Percentiles rank a stretch among this genome's conserved stretches.
These are phyloP conservation scores for Trematocara macrostoma DNA, from an alignment of 2,113 vertebrate species.

Conservation along the genomic window DNA sequence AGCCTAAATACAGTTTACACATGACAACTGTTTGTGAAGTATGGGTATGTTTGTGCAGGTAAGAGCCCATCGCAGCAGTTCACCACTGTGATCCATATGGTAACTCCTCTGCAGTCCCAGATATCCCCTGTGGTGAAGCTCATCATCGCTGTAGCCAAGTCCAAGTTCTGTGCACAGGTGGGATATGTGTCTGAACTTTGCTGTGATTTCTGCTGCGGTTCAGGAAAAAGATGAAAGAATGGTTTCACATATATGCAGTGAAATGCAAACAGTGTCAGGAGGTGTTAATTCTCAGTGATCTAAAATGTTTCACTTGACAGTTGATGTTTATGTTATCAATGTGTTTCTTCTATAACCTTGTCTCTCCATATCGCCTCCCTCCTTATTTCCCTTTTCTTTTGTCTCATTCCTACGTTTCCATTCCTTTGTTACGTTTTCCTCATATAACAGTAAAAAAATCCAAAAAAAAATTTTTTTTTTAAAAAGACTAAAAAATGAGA, in stretches of 20 bases:
- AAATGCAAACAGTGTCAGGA: not conserved
- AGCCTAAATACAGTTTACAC: not conserved
- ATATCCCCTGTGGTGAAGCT: constrained; percentile 75
- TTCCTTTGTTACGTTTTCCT: not conserved
- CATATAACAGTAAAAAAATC: not conserved
- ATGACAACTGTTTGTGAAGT: not conserved
- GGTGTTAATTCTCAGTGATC: not conserved
- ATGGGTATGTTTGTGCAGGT: constrained; percentile 59
- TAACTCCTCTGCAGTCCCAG: constrained; percentile 72
- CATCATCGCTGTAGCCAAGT: constrained; percentile 77
- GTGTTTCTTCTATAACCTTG: not conserved
- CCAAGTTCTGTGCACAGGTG: constrained; percentile 79
- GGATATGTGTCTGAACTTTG: not conserved
- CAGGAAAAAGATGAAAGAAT: not conserved
- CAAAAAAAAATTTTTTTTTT: fast-evolving
- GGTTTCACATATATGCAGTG: not conserved
- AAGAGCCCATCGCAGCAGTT: constrained; percentile 70
- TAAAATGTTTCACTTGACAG: not conserved
- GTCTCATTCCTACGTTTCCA: not conserved
- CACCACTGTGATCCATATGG: constrained; percentile 73
- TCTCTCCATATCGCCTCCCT: not conserved
- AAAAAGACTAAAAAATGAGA: not conserved
- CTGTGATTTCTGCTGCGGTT: not conserved
- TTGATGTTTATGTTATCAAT: not conserved
- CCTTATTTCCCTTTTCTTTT: not conserved